Base-by-base conservation (phyloP, 2,888 invertebrate species). In the Tiliacea aurago region DNA sequence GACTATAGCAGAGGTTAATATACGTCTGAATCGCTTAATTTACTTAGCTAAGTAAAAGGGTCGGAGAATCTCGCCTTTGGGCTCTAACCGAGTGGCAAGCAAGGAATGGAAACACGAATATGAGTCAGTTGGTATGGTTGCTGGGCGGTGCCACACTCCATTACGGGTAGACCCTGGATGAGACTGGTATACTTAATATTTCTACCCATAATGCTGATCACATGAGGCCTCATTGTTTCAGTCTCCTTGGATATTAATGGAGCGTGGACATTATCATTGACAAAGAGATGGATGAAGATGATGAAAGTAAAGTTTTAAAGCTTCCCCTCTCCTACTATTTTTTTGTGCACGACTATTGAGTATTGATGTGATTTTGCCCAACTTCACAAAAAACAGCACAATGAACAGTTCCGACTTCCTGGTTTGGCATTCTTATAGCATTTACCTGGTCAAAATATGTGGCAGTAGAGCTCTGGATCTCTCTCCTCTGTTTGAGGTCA, bases 391-490 rank as follows among this genome's bases (percentile, higher is more conserved):
- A 4, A 45, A 28, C 28, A 9, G 7, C 20, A 47, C 13, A 28
- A 9, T 5, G 1, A 63, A 28, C 11, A 28, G 7, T 63, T 63
- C 20, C 45, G 45, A 9, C 20, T 28, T 45, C 45, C 6, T 20
- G 28, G 20, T 63, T 33, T 28, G 5, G n/a, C n/a, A n/a, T n/a
- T n/a, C n/a, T n/a, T n/a, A n/a, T n/a, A n/a, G n/a, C n/a, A n/a
- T n/a, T n/a, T n/a, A n/a, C n/a, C n/a, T 99, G 99, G 95, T 99
- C 99, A 92, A 99, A 98, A 94, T 99, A 99, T 90, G 97, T 97
- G 0, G 99, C 99, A 53, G 98, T 98, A 28, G 99, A 99, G 71
- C 97, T 96, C 80, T 97, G 97, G 71, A 99, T 99, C 95, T 99
- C 99, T 84, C 99, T 97, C 67, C 99, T 96, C 92, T 99, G 99